Evolutionary conservation across 1,140 invertebrate genomes (phyloP), one percentile per base, ranked within the genome.

Genomic region (Lordiphosa collinella): DNA sequence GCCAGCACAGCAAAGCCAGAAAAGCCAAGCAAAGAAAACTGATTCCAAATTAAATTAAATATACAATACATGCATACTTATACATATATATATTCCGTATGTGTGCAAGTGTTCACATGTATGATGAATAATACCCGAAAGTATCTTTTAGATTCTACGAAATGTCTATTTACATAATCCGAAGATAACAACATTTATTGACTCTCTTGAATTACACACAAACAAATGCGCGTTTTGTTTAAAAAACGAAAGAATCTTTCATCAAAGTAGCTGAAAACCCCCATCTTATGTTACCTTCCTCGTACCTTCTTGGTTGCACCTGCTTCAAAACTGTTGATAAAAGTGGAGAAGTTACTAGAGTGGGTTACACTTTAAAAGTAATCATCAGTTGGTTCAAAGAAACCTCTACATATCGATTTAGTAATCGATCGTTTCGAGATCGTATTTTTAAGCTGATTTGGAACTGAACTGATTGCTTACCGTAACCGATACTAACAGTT

Each of bases 21-120:
- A 22, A 67, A 59, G 48, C 55, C 50, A 68, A 68, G 63, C 64
- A 59, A 60, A 68, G 63, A 67, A 67, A 67, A 68, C 63, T 66
- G 62, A 67, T 67, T 66, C 62, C 63, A 51, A 67, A 67, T 50
- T 50, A 36, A 36, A 22, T 50, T 34, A 35, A 36, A 50, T 13
- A 36, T 32, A 18, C 47, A 49, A 32, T 29, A 46, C 18, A 31
- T 18, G 25, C 22, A 49, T 56, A 46, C 50, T 36, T 41, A 14
- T 48, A 43, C 16, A 49, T 44, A 32, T 25, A 53, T 34, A 43
- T 47, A 16, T 6, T 7, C 31, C 22, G 7, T 56, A 56, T 36
- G 14, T 37, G 36, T 35, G 9, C 6, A 25, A 18, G 51, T 25
- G 22, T 2, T 6, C 7, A 25, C 7, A 25, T 18, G 14, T 25